Evolutionary conservation across 2,113 vertebrate species (phyloP).

Genomic region (Coptodon rendalli): DNA sequence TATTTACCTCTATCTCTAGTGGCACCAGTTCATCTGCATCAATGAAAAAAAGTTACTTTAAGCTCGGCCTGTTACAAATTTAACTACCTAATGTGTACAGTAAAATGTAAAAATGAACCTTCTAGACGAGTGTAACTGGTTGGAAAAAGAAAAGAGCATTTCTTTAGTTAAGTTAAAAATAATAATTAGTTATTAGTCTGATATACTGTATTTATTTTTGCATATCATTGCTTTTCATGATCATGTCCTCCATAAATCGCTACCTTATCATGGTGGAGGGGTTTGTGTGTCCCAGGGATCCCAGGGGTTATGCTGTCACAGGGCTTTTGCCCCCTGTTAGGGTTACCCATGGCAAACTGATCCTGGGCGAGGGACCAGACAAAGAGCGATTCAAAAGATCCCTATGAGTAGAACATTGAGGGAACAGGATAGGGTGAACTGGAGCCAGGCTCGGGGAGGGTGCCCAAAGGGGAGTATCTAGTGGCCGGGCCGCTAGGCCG

Average conservation of each 20-base stretch:
- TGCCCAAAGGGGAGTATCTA: neutral
- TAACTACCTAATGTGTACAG: neutral
- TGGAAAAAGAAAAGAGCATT: neutral
- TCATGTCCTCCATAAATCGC: neutral
- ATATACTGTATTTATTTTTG: neutral
- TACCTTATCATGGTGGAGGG: neutral
- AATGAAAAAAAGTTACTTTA: neutral
- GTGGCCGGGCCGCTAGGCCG: neutral
- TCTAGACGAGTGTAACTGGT: neutral
- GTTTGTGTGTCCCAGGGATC: neutral
- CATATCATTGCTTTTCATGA: neutral
- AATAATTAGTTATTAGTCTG: neutral
- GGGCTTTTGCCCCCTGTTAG: neutral
- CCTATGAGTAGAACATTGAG: neutral
- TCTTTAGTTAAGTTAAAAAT: neutral
- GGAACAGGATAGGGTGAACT: neutral
- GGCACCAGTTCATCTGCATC: neutral
- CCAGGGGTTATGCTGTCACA: neutral
- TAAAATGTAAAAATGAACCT: neutral
- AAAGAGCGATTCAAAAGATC: neutral
- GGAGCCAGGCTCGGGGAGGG: accelerated
- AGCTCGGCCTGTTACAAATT: neutral
- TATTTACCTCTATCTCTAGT: neutral
- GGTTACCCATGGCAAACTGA: neutral
- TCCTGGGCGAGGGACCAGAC: neutral